Percentiles rank a stretch among this genome's conserved stretches.
phyloP scores from a whole-genome alignment of 64 coral and sea anemone genomes.

The Platygyra sinensis region DNA sequence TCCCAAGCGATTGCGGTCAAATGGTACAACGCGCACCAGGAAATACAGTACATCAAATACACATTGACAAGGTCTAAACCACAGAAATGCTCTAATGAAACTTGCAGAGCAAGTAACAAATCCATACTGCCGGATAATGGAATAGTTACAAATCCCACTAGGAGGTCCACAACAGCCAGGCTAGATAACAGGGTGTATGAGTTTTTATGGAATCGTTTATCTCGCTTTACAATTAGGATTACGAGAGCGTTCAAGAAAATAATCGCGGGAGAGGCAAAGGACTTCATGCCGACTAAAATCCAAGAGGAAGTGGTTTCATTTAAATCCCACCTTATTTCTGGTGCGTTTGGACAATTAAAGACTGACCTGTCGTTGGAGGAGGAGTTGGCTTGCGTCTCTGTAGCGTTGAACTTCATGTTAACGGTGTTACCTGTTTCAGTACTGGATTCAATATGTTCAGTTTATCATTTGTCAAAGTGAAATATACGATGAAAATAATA shows the following conservation, averaged over 20 bases:
- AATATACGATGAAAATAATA: too few relatives aligned
- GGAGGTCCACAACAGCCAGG: not conserved
- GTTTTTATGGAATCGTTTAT: not conserved
- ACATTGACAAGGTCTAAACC: not conserved
- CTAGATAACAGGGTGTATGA: not conserved
- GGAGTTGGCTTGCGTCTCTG: not conserved
- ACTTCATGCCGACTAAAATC: not conserved
- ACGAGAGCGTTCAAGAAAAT: not conserved
- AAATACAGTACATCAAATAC: not conserved
- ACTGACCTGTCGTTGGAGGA: not conserved
- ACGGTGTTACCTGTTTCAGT: not conserved
- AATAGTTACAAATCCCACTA: not conserved
- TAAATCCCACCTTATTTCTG: not conserved
- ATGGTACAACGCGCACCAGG: not conserved
- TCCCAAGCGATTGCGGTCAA: not conserved
- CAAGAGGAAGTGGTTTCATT: not conserved
- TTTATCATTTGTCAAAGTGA: too few relatives aligned
- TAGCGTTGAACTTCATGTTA: not conserved
- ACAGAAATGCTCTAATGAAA: not conserved
- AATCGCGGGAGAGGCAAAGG: not conserved
- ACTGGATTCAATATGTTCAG: too few relatives aligned
- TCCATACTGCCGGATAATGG: not conserved
- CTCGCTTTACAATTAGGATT: not conserved
- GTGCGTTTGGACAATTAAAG: not conserved
- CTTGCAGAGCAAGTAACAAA: not conserved